Conservation (phyloP, 2,113 vertebrate species). For the Phalacrocorax pelagicus region DNA sequence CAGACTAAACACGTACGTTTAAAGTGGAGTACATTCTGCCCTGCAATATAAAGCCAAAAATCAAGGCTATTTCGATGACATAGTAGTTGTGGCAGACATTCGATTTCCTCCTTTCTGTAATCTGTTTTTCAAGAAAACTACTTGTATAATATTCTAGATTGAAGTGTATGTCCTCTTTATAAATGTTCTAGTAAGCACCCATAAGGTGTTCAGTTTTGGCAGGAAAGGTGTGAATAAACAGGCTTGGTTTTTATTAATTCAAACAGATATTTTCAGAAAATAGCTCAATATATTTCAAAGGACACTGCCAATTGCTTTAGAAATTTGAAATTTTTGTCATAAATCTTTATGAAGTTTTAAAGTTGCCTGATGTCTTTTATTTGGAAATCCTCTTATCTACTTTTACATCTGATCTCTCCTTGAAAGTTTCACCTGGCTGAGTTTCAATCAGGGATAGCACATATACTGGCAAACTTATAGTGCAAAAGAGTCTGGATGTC, state of each 20-base stretch:
- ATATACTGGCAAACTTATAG: not conserved
- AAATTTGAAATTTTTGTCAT: not conserved
- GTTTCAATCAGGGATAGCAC: not conserved
- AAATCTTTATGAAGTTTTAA: not conserved
- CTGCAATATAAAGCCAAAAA: not conserved
- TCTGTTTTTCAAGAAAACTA: not conserved
- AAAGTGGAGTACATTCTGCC: not conserved
- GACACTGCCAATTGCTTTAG: not conserved
- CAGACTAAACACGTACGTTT: slow-evolving; percentile 6
- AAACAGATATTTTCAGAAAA: not conserved
- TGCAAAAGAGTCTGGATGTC: not conserved
- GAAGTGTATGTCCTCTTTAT: not conserved
- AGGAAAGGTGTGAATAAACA: not conserved
- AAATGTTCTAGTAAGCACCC: not conserved
- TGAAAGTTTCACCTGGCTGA: not conserved
- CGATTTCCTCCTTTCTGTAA: not conserved
- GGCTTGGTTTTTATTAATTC: not conserved
- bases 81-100: not conserved
- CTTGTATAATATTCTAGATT: not conserved
- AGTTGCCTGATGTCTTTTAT: not conserved
- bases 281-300: not conserved
- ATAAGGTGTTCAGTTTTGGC: not conserved
- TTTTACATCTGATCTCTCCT: not conserved
- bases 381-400: not conserved
- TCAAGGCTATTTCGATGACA: not conserved